Evolutionary conservation across 2,113 vertebrate species (phyloP).

Genomic region (Psittacula cyanocephala): DNA sequence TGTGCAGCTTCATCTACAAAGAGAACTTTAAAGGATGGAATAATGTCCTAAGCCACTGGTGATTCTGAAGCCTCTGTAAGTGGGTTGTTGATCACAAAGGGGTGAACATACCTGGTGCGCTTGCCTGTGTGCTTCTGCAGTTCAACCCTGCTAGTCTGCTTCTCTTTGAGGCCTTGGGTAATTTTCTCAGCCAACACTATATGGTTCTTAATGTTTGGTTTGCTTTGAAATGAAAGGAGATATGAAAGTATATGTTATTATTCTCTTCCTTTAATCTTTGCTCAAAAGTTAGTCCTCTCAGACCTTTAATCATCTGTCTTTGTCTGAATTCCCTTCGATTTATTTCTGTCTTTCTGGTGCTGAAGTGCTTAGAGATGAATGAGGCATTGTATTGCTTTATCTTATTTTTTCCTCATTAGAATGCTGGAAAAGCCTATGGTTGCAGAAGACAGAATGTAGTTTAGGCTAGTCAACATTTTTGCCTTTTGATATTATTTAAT

Average conservation of each 20-base stretch:
- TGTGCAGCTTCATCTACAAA: fast-evolving
- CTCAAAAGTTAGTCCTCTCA: constrained; percentile 13
- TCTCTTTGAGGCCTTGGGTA: background rate
- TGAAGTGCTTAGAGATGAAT: constrained; percentile 37
- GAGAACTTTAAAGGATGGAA: background rate
- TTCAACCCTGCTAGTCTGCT: background rate
- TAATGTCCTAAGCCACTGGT: fast-evolving
- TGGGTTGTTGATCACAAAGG: background rate
- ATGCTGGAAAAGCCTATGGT: background rate
- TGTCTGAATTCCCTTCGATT: constrained; percentile 36
- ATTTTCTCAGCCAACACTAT: background rate
- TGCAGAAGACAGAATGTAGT: background rate
- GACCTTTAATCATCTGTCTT: constrained; percentile 61
- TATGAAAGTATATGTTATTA: constrained; percentile 23
- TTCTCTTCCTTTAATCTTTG: constrained; percentile 59
- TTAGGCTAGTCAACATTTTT: background rate
- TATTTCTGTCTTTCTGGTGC: constrained; percentile 20
- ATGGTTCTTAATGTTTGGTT: constrained; percentile 17
- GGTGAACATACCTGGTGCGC: background rate
- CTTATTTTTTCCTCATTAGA: constrained; percentile 32
- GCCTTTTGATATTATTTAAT: constrained; percentile 17
- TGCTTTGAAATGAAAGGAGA: constrained; percentile 17
- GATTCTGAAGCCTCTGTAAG: background rate
- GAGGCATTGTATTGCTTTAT: constrained; percentile 31
- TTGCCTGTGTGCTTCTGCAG: background rate